These are phyloP conservation scores for Adela reaumurella DNA, from an alignment of 2,888 invertebrate genomes.

Conservation along the genomic window DNA sequence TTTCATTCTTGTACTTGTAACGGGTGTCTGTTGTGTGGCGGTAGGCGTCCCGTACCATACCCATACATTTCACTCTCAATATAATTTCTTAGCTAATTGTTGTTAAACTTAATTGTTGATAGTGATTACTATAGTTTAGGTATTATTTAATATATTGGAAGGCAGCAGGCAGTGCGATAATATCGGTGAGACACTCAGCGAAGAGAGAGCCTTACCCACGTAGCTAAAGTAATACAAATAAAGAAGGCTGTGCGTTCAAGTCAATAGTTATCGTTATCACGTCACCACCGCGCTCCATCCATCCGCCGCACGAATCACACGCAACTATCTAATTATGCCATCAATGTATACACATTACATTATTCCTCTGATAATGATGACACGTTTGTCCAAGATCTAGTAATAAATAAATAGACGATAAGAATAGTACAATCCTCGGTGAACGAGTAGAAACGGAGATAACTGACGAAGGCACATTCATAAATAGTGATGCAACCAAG, in stretches of 20 bases:
- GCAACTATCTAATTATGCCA: too few relatives aligned
- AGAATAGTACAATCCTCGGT: too few relatives aligned
- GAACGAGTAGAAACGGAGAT: too few relatives aligned
- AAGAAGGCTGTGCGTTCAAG: constrained; percentile 40
- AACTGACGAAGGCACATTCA: too few relatives aligned
- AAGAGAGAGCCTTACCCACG: too few relatives aligned
- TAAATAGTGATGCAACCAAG: too few relatives aligned
- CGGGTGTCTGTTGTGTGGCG: too few relatives aligned
- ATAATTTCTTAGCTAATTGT: constrained; percentile 47
- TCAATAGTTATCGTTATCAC: constrained; percentile 15
- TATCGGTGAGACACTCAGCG: neutral
- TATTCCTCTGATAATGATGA: too few relatives aligned
- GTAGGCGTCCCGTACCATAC: too few relatives aligned
- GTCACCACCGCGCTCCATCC: neutral
- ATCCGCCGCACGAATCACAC: neutral
- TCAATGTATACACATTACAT: too few relatives aligned
- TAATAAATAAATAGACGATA: too few relatives aligned
- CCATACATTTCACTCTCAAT: neutral
- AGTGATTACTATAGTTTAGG: constrained; percentile 43
- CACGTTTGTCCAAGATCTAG: too few relatives aligned
- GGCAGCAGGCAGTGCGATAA: neutral
- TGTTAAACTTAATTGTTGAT: constrained; percentile 48
- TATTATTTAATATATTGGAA: neutral
- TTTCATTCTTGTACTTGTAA: constrained; percentile 18
- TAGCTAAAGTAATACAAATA: neutral